Evolutionary conservation across 2,888 invertebrate species (phyloP).

Genomic region (Tetanocera ferruginea): DNA sequence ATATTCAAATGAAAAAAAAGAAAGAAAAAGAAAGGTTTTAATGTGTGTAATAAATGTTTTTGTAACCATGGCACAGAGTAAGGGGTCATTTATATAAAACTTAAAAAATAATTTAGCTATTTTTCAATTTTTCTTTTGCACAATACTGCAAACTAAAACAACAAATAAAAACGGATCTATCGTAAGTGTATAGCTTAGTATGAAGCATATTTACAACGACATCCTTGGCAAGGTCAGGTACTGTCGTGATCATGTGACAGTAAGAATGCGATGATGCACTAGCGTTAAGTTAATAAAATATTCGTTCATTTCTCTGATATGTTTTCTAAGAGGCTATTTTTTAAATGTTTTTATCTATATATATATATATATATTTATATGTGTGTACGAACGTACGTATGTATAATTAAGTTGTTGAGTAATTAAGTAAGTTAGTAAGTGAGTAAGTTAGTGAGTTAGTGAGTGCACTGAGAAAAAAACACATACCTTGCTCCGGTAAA

Average conservation of each 20-base stretch:
- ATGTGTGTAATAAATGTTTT: too few species aligned
- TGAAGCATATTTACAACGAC: slow-evolving; percentile 27
- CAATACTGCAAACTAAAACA: too few species aligned
- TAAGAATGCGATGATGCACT: slow-evolving; percentile 34
- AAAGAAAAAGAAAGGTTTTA: too few species aligned
- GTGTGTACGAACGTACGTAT: slow-evolving; percentile 1
- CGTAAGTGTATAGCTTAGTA: background rate
- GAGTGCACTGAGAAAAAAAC: too few species aligned
- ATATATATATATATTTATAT: background rate
- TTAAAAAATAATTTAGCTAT: too few species aligned
- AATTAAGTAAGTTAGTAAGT: background rate
- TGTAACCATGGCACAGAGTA: too few species aligned
- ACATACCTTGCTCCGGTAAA: too few species aligned
- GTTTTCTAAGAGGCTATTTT: slow-evolving; percentile 69
- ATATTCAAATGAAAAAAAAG: too few species aligned
- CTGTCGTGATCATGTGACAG: slow-evolving; percentile 30
- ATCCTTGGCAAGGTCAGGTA: slow-evolving; percentile 22
- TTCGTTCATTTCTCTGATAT: slow-evolving; percentile 61
- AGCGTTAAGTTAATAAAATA: background rate
- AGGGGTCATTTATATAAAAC: too few species aligned
- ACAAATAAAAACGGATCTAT: background rate
- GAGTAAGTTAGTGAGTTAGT: background rate
- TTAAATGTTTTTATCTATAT: slow-evolving; percentile 34
- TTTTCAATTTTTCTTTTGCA: too few species aligned
- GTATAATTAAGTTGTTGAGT: background rate